These are phyloP conservation scores for Drosophila emarginata DNA, from an alignment of 2,888 invertebrate species.

Conservation along the genomic window DNA sequence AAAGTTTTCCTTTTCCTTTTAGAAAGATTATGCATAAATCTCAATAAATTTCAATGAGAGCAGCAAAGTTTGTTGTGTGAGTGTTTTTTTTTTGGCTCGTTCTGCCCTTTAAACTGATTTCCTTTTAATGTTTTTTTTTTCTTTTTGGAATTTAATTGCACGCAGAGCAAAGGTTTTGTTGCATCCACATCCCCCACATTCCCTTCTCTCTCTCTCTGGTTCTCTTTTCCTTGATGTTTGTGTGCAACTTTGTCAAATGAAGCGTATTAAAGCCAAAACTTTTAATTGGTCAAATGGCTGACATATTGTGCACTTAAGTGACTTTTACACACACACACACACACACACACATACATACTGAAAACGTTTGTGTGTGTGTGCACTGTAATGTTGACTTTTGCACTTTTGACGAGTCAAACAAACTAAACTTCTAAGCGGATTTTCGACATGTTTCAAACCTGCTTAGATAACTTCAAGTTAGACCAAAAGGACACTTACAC, in stretches of 20 bases:
- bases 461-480: conserved; percentile 17
- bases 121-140: neutral
- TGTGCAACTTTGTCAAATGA: conserved; percentile 75
- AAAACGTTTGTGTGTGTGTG: conserved; percentile 21
- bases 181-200: neutral
- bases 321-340: conserved; percentile 48
- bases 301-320: conserved; percentile 76
- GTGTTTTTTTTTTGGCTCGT: neutral
- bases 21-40: conserved; percentile 74
- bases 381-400: conserved; percentile 60
- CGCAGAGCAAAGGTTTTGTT: conserved; percentile 4
- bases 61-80: conserved; percentile 43
- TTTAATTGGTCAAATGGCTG: conserved; percentile 79
- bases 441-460: conserved; percentile 27
- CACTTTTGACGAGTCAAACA: conserved; percentile 60
- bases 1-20: conserved; percentile 49
- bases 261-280: conserved; percentile 77
- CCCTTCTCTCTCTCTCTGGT: neutral
- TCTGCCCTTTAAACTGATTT: conserved; percentile 34
- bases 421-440: conserved; percentile 70
- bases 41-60: conserved; percentile 76
- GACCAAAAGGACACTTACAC: neutral
- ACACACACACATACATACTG: conserved; percentile 25
- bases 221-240: conserved; percentile 1
- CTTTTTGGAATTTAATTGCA: conserved; percentile 15